These are phyloP conservation scores for Napeogenes sylphis DNA, from an alignment of 2,888 invertebrate genomes.

Conservation along the genomic window DNA sequence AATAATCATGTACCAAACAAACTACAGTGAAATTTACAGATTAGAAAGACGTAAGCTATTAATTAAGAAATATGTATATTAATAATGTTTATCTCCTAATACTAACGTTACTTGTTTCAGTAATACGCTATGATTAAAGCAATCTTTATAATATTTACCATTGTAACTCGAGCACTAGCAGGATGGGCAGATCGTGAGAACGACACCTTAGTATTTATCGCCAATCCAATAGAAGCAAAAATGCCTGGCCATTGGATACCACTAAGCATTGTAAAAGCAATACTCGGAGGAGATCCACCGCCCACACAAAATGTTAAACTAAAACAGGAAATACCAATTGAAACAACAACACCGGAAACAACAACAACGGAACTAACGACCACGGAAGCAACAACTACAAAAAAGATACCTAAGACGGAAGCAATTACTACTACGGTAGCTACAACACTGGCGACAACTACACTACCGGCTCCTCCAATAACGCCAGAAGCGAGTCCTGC, in stretches of 20 bases:
- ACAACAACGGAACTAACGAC: constrained; percentile 11
- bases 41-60: neutral
- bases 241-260: constrained; percentile 62
- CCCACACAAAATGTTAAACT: constrained; percentile 6
- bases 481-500: too few species aligned
- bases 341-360: constrained; percentile 11
- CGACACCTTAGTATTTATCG: constrained; percentile 47
- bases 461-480: neutral
- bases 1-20: constrained; percentile 10
- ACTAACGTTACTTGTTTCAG: neutral
- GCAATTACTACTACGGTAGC: constrained; percentile 2
- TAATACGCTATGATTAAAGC: neutral
- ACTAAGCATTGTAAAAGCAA: constrained; percentile 48
- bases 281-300: constrained; percentile 36
- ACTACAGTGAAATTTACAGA: constrained; percentile 3
- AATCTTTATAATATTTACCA: neutral
- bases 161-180: constrained; percentile 10
- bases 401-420: neutral
- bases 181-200: constrained; percentile 37
- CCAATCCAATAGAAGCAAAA: constrained; percentile 54
- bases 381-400: constrained; percentile 9
- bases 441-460: constrained; percentile 3
- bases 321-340: constrained; percentile 7
- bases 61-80: too few species aligned
- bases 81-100: too few species aligned